Conservation (phyloP, 2,113 vertebrate species). For the Coryphaenoides rupestris region DNA sequence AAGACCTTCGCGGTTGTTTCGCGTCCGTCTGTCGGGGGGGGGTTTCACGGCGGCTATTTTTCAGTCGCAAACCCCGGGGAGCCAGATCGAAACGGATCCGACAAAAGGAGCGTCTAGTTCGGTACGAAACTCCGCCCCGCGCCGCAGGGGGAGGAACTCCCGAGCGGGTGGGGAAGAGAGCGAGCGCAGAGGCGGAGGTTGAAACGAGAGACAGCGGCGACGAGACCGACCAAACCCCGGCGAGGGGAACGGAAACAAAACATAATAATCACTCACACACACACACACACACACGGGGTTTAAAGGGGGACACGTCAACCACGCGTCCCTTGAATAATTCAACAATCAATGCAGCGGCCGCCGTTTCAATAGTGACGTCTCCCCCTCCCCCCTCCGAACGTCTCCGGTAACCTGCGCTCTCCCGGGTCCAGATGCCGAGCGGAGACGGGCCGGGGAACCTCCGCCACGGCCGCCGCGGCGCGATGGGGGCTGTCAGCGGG, state of each 20-base stretch:
- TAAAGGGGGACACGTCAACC: too few species aligned
- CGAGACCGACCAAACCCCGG: slow-evolving; percentile 24
- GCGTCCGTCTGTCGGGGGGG: slow-evolving; percentile 28
- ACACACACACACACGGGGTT: too few species aligned
- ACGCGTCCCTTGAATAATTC: too few species aligned
- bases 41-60: slow-evolving; percentile 58
- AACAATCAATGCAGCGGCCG: too few species aligned
- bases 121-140: slow-evolving; percentile 83
- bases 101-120: slow-evolving; percentile 82
- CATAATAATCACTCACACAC: too few species aligned
- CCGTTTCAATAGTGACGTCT: too few species aligned
- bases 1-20: slow-evolving; percentile 22
- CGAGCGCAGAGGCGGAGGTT: slow-evolving; percentile 71
- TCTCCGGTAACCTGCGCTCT: too few species aligned
- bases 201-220: slow-evolving; percentile 55
- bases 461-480: too few species aligned
- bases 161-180: slow-evolving; percentile 62
- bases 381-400: too few species aligned
- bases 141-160: slow-evolving; percentile 85
- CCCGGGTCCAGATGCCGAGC: too few species aligned
- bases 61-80: slow-evolving; percentile 76
- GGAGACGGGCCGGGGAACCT: too few species aligned
- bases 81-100: slow-evolving; percentile 77
- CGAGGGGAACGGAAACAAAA: not conserved
- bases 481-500: too few species aligned